A percentile compares a stretch with the other conserved stretches of the same genome.
Evolutionary conservation across 2,888 invertebrate genomes (phyloP).

Genomic region (Macrostomum cliftonense): DNA sequence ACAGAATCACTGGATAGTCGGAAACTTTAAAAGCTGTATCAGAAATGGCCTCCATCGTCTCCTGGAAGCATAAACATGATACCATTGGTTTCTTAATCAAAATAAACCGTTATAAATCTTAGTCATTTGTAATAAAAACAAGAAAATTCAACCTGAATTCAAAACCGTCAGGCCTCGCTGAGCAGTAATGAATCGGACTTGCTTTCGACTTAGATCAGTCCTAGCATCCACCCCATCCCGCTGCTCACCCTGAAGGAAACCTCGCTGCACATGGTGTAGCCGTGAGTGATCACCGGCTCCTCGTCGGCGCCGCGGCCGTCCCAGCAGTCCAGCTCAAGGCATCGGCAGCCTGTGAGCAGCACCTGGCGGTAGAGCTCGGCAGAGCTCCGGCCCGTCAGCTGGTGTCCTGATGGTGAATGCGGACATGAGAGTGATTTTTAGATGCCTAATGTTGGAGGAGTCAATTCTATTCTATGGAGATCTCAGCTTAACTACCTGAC

Average conservation of each 20-base stretch:
- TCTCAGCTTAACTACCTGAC: slow-evolving; percentile 43
- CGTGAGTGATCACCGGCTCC: slow-evolving; percentile 86
- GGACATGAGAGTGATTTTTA: neutral
- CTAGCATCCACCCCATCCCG: no score
- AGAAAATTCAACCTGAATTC: no score
- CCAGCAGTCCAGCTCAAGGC: slow-evolving; percentile 93
- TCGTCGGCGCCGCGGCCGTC: slow-evolving; percentile 54
- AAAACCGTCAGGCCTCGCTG: no score
- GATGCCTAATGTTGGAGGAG: no score
- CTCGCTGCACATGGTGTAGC: slow-evolving; percentile 87
- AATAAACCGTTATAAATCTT: slow-evolving; percentile 12
- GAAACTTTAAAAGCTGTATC: slow-evolving; percentile 93
- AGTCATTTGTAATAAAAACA: no score
- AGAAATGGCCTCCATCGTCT: slow-evolving; percentile 86
- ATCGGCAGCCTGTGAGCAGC: slow-evolving; percentile 79
- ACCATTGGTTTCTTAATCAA: no score
- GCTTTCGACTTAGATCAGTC: no score
- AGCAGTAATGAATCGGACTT: no score
- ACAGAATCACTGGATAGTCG: slow-evolving; percentile 82
- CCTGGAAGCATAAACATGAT: slow-evolving; percentile 43
- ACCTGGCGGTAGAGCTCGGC: slow-evolving; percentile 90
- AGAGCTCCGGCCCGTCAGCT: slow-evolving; percentile 80
- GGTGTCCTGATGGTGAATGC: slow-evolving; percentile 50
- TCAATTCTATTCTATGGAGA: no score
- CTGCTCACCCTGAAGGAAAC: slow-evolving; percentile 56